Percentiles rank a stretch among this genome's conserved stretches.
These are phyloP conservation scores for Drosophila stalkeri DNA, from an alignment of 2,888 invertebrate species.

Conservation along the genomic window DNA sequence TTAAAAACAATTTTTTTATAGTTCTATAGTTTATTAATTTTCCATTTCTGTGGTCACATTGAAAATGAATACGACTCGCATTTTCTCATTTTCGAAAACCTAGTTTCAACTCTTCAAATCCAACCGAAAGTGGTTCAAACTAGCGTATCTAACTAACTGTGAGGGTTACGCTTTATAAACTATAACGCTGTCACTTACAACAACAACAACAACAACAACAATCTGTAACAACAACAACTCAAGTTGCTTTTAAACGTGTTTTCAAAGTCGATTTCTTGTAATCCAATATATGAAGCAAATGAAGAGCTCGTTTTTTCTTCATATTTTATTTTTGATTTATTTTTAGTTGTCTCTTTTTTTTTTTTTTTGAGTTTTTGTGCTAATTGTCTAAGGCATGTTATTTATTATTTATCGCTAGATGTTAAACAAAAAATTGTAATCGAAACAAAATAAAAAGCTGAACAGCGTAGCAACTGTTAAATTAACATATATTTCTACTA, in stretches of 20 bases:
- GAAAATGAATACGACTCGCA: constrained; percentile 20
- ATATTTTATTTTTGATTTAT: constrained; percentile 19
- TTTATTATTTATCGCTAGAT: neutral
- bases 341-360: constrained; percentile 13
- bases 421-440: neutral
- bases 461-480: neutral
- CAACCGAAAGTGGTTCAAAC: constrained; percentile 75
- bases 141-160: constrained; percentile 63
- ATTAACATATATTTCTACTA: neutral
- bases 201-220: constrained; percentile 9
- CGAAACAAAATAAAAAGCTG: neutral
- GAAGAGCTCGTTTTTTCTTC: constrained; percentile 30
- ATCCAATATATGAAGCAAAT: constrained; percentile 55
- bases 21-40: constrained; percentile 24
- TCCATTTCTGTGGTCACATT: constrained; percentile 52
- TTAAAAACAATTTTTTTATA: constrained; percentile 21
- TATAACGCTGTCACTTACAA: constrained; percentile 34
- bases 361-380: constrained; percentile 26
- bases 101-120: constrained; percentile 59
- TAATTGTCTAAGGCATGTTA: constrained; percentile 34
- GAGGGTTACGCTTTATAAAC: constrained; percentile 57
- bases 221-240: constrained; percentile 20
- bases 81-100: constrained; percentile 40
- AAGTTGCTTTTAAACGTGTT: constrained; percentile 56
- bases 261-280: constrained; percentile 66